Evolutionary conservation across 1,140 invertebrate genomes (phyloP).

Genomic region (Drosophila sproati): DNA sequence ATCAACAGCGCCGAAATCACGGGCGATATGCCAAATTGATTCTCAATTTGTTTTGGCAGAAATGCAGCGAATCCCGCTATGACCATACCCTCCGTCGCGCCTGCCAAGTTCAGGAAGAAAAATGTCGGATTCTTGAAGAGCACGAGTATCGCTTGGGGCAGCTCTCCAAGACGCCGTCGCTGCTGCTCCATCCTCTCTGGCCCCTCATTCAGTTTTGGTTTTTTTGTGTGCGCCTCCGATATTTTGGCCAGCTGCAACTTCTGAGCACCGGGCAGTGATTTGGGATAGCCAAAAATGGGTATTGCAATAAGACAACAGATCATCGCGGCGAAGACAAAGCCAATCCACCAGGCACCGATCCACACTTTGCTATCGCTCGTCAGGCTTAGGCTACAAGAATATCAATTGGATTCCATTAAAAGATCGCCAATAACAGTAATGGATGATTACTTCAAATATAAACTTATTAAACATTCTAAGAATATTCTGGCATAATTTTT

Average conservation of each 20-base stretch:
- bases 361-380: conserved; percentile 90
- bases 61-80: conserved; percentile 93
- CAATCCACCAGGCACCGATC: conserved; percentile 95
- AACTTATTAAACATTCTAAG: too few relatives aligned
- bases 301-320: conserved; percentile 89
- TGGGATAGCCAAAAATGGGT: conserved; percentile 90
- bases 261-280: conserved; percentile 88
- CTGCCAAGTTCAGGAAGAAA: conserved; percentile 91
- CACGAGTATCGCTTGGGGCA: conserved; percentile 88
- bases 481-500: too few relatives aligned
- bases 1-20: conserved; percentile 90
- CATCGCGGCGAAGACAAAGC: conserved; percentile 89
- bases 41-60: conserved; percentile 93
- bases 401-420: background rate
- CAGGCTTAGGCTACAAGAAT: conserved; percentile 87
- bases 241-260: conserved; percentile 88
- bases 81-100: conserved; percentile 91
- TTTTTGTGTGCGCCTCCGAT: conserved; percentile 88
- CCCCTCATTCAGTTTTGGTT: conserved; percentile 59
- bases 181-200: conserved; percentile 55
- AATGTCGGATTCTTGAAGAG: conserved; percentile 92
- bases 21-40: conserved; percentile 91
- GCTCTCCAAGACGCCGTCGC: conserved; percentile 85
- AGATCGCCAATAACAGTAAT: background rate
- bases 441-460: background rate